Evolutionary conservation across 2,113 vertebrate species (phyloP).

Genomic region (Aphyosemion australe): DNA sequence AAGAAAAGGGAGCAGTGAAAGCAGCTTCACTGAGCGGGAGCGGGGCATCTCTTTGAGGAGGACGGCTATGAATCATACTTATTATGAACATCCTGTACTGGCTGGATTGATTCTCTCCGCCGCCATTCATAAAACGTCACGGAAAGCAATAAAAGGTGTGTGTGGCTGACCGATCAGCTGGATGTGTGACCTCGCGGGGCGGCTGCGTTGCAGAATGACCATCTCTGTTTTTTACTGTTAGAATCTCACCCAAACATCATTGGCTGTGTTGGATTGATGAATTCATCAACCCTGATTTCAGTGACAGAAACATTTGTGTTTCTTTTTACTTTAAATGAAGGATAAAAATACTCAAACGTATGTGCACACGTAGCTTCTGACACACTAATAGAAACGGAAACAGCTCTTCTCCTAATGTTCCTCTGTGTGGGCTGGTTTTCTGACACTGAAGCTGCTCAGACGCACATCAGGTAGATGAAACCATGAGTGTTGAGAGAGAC

Average conservation of each 20-base stretch:
- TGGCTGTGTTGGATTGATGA: slow-evolving; percentile 37
- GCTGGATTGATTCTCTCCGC: slow-evolving; percentile 70
- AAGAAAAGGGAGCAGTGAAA: slow-evolving; percentile 44
- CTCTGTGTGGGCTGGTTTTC: no score
- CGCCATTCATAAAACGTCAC: slow-evolving; percentile 77
- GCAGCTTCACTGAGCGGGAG: slow-evolving; percentile 58
- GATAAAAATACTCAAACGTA: background rate
- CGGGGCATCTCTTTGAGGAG: slow-evolving; percentile 57
- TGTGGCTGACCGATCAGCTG: slow-evolving; percentile 59
- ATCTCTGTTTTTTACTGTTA: slow-evolving; percentile 58
- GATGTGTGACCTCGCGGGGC: slow-evolving; percentile 62
- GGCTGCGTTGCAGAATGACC: slow-evolving; percentile 55
- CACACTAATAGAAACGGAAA: slow-evolving; percentile 29
- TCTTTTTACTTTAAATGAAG: no score
- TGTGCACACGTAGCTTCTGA: slow-evolving; percentile 34
- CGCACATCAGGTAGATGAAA: slow-evolving; percentile 54
- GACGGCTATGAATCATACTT: slow-evolving; percentile 73
- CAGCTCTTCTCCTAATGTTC: background rate
- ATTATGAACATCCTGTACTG: slow-evolving; percentile 74
- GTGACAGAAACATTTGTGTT: no score
- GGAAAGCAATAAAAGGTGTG: slow-evolving; percentile 50
- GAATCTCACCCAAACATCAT: slow-evolving; percentile 56
- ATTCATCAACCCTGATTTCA: slow-evolving; percentile 3
- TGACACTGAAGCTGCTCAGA: background rate
- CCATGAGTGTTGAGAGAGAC: slow-evolving; percentile 18